phyloP scores from a whole-genome alignment of 2,797 vertebrate genomes.

The Diglossa cyanea region DNA sequence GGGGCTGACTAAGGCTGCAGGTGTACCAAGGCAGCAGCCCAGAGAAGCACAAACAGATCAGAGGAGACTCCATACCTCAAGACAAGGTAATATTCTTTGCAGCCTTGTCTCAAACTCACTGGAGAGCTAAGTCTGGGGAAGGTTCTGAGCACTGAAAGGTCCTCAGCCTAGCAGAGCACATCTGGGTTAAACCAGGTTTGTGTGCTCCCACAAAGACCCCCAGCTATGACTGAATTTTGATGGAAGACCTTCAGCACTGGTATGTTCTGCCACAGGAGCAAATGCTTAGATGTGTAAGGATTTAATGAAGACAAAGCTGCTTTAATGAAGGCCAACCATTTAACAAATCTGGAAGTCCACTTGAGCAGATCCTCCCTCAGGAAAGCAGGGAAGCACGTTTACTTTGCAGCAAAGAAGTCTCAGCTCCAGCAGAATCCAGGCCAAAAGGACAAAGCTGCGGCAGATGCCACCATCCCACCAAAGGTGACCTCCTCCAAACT shows the following conservation, averaged over 20 bases:
- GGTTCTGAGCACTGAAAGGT: not conserved
- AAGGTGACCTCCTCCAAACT: not conserved
- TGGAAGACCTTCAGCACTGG: not conserved
- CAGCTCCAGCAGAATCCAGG: not conserved
- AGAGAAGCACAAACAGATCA: not conserved
- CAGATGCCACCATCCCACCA: not conserved
- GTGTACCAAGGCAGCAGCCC: not conserved
- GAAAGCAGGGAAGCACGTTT: accelerated
- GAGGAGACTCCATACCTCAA: not conserved
- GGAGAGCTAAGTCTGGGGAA: not conserved
- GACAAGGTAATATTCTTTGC: not conserved
- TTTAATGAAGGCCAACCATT: not conserved
- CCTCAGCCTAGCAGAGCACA: not conserved
- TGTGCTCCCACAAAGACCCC: accelerated
- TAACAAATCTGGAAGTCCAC: not conserved
- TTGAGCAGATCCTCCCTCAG: not conserved
- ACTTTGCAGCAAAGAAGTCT: not conserved
- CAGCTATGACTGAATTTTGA: not conserved
- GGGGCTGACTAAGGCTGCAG: not conserved
- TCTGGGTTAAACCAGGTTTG: not conserved
- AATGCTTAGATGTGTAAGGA: not conserved
- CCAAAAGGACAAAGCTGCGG: not conserved
- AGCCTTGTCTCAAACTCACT: not conserved
- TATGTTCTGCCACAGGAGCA: not conserved
- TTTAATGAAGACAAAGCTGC: not conserved